Evolutionary conservation across 2,888 invertebrate genomes (phyloP), one percentile per base, ranked within the genome.

Genomic region (Arrhopalites spinosus): DNA sequence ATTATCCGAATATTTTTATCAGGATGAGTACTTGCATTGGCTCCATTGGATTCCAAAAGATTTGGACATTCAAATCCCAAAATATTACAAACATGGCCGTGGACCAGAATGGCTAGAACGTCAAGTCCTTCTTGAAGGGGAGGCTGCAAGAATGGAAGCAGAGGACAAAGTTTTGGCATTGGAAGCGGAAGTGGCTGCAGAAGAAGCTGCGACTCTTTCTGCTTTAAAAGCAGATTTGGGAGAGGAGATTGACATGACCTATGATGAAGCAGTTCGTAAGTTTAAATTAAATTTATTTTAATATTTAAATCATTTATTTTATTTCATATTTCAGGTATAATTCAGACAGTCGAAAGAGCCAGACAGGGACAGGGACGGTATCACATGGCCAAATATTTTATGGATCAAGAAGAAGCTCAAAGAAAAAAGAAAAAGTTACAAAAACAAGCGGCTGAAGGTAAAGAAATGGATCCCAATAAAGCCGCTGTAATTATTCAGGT

Each of bases 261-360:
- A 63, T 2, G 68, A 73, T 25, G 70, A 86, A 76, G 96, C 96
- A 0, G 91, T 96, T 43, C 87, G 91, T 25, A n/a, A n/a, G n/a
- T n/a, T n/a, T n/a, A n/a, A n/a, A n/a, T n/a, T n/a, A n/a, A n/a
- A n/a, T n/a, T n/a, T n/a, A n/a, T n/a, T n/a, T n/a, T n/a, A n/a
- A n/a, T n/a, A n/a, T n/a, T n/a, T n/a, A n/a, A n/a, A n/a, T n/a
- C n/a, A n/a, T n/a, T n/a, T n/a, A n/a, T n/a, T n/a, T n/a, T n/a
- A n/a, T n/a, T n/a, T n/a, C n/a, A n/a, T n/a, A n/a, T n/a, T n/a
- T n/a, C n/a, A n/a, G n/a, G n/a, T n/a, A 88, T 96, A 20, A 91
- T 97, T 80, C 90, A 90, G 85, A 86, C 87, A 2, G 95, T 96
- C 84, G 97, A 97, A 85, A 87, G 96, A 81, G 96, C 96, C 0